Evolutionary conservation across 2,797 vertebrate genomes (phyloP), one percentile per base, ranked within the genome.

Genomic region (Oreochromis mossambicus): DNA sequence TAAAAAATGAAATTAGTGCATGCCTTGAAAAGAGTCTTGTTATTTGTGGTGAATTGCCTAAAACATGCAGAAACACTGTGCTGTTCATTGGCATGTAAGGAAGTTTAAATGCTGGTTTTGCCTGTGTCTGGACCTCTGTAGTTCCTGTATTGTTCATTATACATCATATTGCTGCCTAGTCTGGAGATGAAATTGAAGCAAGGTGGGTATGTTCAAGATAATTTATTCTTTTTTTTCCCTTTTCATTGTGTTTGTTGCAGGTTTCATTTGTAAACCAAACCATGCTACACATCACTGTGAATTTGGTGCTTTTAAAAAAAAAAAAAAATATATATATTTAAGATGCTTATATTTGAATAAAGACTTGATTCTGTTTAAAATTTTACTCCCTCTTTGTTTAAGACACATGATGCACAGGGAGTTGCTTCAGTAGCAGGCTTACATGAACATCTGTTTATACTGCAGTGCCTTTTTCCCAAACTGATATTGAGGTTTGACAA

Each of bases 231-330:
- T 50, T 83, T 8, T 79, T 38, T 2, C 34, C 32, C 19, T n/a
- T n/a, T 63, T 63, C 32, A 46, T 89, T 70, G 10, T 50, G 34
- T 87, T 80, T 79, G 50, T 84, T 82, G 54, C 41, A 86, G 81
- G 58, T 85, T 79, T 86, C 79, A 89, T 90, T 85, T 93, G 87
- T 92, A 89, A 87, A 92, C 85, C 79, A 84, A 86, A 92, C 90
- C 86, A 92, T 91, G 75, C 76, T 86, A 90, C 63, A 91, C 91
- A 93, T 95, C 95, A 96, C 96, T 96, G 96, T 96, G 95, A 97
- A 95, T 92, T 86, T 93, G 96, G 95, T 96, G 95, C 95, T 96
- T 86, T 90, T 85, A 79, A 87, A 93, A 93, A 81, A 52, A 81
- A 82, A 87, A 24, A 24, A 14, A 41, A 10, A 50, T 82, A 82